Conservation (phyloP, 1,140 invertebrate genomes). For the Oedothorax gibbosus region DNA sequence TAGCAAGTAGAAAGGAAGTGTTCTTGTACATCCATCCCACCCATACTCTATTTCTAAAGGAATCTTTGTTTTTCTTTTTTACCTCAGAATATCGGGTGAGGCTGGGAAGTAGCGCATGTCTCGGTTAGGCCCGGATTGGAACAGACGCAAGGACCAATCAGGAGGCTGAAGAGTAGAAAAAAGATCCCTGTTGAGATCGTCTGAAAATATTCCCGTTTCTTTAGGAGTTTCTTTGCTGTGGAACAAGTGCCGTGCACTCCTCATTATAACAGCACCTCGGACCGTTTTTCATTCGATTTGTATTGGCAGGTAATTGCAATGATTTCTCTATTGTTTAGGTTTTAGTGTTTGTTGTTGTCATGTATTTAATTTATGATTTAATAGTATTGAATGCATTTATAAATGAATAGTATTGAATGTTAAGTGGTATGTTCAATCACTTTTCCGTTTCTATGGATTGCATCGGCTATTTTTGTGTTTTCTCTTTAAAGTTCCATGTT, state of each 20-base stretch:
- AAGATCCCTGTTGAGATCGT: conserved; percentile 31
- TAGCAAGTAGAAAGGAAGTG: no score
- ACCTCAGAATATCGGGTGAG: conserved; percentile 31
- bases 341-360: no score
- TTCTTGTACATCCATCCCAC: no score
- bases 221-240: conserved; percentile 52
- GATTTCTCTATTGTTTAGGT: no score
- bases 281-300: conserved; percentile 23
- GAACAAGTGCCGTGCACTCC: conserved; percentile 23
- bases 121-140: conserved; percentile 35
- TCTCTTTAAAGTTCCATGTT: no score
- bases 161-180: conserved; percentile 15
- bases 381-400: no score
- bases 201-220: conserved; percentile 42
- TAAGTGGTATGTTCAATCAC: no score
- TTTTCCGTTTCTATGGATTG: no score
- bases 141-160: conserved; percentile 11
- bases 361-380: no score
- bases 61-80: conserved; percentile 42
- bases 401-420: no score
- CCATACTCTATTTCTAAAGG: background rate
- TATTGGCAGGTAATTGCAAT: conserved; percentile 38
- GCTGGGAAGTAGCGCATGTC: background rate
- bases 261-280: conserved; percentile 10
- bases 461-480: no score